Percentiles rank a stretch among this genome's conserved stretches.
Conservation (phyloP, 2,797 vertebrate genomes). For the Pagetopsis macropterus region DNA sequence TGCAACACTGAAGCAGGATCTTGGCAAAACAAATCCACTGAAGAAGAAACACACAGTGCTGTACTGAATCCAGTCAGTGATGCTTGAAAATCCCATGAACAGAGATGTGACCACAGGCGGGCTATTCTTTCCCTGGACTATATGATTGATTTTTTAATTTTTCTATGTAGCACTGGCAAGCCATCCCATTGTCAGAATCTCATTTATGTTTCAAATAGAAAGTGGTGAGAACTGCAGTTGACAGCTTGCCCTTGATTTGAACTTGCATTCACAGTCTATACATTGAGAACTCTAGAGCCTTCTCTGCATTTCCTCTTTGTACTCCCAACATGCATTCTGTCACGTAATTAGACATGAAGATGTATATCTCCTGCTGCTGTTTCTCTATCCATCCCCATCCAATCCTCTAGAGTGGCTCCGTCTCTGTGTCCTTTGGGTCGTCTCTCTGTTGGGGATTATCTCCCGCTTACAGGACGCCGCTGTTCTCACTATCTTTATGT, state of each 20-base stretch:
- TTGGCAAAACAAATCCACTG: conserved; percentile 20
- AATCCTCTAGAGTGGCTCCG: conserved; percentile 22
- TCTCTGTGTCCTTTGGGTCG: conserved; percentile 5
- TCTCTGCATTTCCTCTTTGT: conserved; percentile 6
- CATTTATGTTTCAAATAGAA: conserved; percentile 34
- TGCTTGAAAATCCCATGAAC: conserved; percentile 19
- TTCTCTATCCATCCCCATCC: conserved; percentile 14
- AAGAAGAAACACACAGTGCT: conserved; percentile 20
- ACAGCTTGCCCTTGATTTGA: conserved; percentile 40
- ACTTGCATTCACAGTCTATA: conserved; percentile 7
- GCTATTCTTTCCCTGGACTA: conserved; percentile 22
- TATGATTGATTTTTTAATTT: neutral
- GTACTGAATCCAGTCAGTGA: conserved; percentile 21
- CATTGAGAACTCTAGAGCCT: conserved; percentile 1
- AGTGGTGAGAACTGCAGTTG: neutral
- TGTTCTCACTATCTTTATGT: conserved; percentile 61
- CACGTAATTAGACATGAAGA: conserved; percentile 16
- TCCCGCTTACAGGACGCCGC: conserved; percentile 53
- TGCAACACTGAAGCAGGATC: neutral
- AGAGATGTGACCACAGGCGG: conserved; percentile 22
- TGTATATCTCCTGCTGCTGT: conserved; percentile 19
- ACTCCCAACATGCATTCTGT: neutral
- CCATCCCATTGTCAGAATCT: conserved; percentile 9
- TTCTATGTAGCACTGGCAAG: conserved; percentile 22
- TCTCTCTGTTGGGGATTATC: conserved; percentile 67